Conservation (phyloP, 2,113 vertebrate genomes). For the Uria lomvia region DNA sequence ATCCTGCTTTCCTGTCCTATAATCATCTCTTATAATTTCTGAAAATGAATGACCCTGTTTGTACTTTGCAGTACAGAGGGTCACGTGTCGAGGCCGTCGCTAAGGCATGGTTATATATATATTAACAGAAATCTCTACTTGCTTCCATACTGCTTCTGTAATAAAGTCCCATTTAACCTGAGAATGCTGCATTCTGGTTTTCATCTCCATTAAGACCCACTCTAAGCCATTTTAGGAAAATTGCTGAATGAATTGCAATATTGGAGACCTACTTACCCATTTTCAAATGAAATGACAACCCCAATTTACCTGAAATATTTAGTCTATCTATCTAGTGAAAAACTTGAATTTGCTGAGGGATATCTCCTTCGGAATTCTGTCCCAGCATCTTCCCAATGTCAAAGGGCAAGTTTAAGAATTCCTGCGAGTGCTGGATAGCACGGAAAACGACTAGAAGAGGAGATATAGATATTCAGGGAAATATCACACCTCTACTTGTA, state of each 20-base stretch:
- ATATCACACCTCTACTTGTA: background rate
- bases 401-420: background rate
- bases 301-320: background rate
- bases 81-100: background rate
- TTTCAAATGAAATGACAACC: background rate
- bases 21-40: background rate
- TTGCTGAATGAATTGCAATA: background rate
- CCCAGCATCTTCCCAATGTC: background rate
- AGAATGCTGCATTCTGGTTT: slow-evolving; percentile 6
- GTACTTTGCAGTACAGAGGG: background rate
- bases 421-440: background rate
- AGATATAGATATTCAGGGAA: background rate
- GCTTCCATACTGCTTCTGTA: background rate
- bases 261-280: background rate
- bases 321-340: background rate
- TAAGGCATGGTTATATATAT: background rate
- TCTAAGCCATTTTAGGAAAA: background rate
- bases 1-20: background rate
- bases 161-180: background rate
- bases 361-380: background rate
- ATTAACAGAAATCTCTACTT: background rate
- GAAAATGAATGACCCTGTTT: background rate
- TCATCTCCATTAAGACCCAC: background rate
- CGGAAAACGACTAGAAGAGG: background rate
- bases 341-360: background rate